Percentiles rank a stretch among this genome's conserved stretches.
Conservation (phyloP, 2,113 vertebrate genomes). For the Microtus pennsylvanicus region DNA sequence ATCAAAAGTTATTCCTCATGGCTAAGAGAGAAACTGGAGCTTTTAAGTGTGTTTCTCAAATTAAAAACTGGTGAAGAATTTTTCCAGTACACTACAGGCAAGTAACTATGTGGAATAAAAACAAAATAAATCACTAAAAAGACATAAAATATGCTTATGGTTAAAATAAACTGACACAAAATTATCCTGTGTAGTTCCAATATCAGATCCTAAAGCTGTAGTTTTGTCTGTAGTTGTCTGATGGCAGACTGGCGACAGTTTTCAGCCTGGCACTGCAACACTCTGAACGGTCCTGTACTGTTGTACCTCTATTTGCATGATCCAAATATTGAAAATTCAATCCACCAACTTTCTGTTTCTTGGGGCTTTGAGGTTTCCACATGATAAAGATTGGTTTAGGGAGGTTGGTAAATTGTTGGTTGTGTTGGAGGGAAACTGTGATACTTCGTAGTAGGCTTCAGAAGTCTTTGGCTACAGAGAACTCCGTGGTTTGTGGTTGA, state of each 20-base stretch:
- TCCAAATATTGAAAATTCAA: background rate
- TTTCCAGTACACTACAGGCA: background rate
- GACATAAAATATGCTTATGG: background rate
- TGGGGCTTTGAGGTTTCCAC: background rate
- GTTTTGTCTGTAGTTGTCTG: background rate
- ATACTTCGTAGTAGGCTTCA: background rate
- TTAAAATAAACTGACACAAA: background rate
- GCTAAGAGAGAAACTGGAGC: background rate
- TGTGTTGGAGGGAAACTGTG: background rate
- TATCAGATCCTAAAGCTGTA: background rate
- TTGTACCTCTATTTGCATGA: background rate
- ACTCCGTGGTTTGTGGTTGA: slow-evolving; percentile 21
- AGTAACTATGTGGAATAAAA: background rate
- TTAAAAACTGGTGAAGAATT: background rate
- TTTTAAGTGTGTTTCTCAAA: background rate
- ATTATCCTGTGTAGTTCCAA: background rate
- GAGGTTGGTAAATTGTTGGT: background rate
- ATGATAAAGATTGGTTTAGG: background rate
- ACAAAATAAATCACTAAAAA: background rate
- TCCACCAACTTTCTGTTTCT: slow-evolving; percentile 12
- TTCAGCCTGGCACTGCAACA: background rate
- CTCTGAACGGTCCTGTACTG: background rate
- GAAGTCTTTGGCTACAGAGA: slow-evolving; percentile 34
- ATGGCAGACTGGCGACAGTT: background rate
- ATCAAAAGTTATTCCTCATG: background rate